Evolutionary conservation across 2,797 vertebrate species (phyloP), one percentile per base, ranked within the genome.

Genomic region (Scleropages formosus): DNA sequence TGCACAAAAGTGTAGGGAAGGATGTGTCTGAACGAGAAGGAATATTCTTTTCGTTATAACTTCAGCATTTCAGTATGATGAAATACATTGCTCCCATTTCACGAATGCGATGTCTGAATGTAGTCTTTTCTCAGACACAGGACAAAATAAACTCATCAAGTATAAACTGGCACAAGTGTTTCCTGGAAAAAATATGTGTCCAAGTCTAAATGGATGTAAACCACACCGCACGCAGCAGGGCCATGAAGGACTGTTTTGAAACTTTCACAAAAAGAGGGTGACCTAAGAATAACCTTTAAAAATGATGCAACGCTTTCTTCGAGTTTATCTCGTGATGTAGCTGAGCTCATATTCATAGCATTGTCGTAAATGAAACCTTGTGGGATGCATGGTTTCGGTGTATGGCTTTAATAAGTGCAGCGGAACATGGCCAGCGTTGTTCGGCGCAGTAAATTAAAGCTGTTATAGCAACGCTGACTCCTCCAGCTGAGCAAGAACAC

Each of bases 351-450:
- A 20, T 49, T 67, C 31, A 44, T 11, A 53, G 49, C 12, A 58
- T 18, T 56, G 51, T 12, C 16, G 27, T 58, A 13, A 18, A 58
- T 59, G 63, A 39, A 4, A 8, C 27, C 63, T 47, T 39, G 47
- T n/a, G 10, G 13, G 47, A 24, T 8, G 47, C 67, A 16, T 1
- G 51, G 27, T 24, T 26, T 44, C 49, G 67, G 53, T 31, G 6
- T 47, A 20, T 46, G 63, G 18, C 27, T 46, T 67, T 60, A 16
- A 65, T 67, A 47, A 16, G 15, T 16, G 8, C 63, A 6, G 12
- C 11, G 9, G 47, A 56, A 13, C 68, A 27, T 20, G 77, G 74
- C 77, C 79, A 79, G 72, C 16, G 49, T 12, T 4, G 18, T 27
- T 39, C 27, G 22, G 59, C 18, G 18, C 16, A 46, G 12, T 26